A percentile compares a stretch with the other conserved stretches of the same genome.
phyloP scores from a whole-genome alignment of 2,797 vertebrate genomes.

The Anableps anableps region DNA sequence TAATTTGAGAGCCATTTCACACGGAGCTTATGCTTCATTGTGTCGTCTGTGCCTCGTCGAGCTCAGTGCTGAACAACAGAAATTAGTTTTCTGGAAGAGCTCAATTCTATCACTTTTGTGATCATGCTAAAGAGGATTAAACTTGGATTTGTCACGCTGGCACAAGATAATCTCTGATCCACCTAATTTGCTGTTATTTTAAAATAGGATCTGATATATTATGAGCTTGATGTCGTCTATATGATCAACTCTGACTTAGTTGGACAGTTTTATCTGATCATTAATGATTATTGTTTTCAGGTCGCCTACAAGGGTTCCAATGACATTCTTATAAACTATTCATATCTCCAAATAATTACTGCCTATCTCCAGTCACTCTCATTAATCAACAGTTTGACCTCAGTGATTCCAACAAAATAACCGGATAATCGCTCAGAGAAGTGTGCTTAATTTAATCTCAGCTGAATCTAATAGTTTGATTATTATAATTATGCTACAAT shows the following conservation, averaged over 20 bases:
- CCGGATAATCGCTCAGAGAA: slow-evolving; percentile 12
- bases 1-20: slow-evolving; percentile 61
- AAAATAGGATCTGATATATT: slow-evolving; percentile 31
- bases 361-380: slow-evolving; percentile 2
- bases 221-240: background rate
- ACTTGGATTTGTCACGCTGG: slow-evolving; percentile 54
- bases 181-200: slow-evolving; percentile 53
- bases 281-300: background rate
- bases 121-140: slow-evolving; percentile 66
- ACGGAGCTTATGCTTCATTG: slow-evolving; percentile 46
- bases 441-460: slow-evolving; percentile 26
- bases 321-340: slow-evolving; percentile 21
- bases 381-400: slow-evolving; percentile 21
- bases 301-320: background rate
- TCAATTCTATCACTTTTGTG: slow-evolving; percentile 59
- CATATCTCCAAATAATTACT: slow-evolving; percentile 1
- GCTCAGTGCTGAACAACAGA: slow-evolving; percentile 40
- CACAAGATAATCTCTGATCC: slow-evolving; percentile 64
- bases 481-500: slow-evolving; percentile 4
- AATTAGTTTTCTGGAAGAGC: slow-evolving; percentile 15
- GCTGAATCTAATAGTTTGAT: slow-evolving; percentile 22
- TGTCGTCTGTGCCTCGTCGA: slow-evolving; percentile 17
- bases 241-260: slow-evolving; percentile 12
- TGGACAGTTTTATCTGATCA: slow-evolving; percentile 27
- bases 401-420: slow-evolving; percentile 4